A percentile compares a stretch with the other conserved stretches of the same genome.
Evolutionary conservation across 1,140 invertebrate species (phyloP).

Genomic region (Penaeus indicus): DNA sequence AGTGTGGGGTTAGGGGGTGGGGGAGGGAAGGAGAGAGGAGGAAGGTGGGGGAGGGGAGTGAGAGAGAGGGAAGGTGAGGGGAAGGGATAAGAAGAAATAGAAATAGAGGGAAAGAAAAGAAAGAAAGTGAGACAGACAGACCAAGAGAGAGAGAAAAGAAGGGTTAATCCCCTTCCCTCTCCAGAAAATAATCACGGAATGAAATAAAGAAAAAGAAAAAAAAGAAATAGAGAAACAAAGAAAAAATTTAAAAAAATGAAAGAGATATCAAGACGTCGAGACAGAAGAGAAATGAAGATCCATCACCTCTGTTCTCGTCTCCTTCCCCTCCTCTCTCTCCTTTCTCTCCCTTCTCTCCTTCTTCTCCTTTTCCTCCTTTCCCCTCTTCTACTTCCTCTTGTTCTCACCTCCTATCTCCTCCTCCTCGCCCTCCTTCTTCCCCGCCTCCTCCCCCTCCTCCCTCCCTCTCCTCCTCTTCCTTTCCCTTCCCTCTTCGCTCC

Average conservation of each 20-base stretch:
- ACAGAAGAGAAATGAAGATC: too few species aligned
- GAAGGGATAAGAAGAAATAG: background rate
- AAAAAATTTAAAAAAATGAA: too few species aligned
- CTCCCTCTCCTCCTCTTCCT: background rate
- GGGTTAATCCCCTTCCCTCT: too few species aligned
- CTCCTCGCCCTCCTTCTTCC: background rate
- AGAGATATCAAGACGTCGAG: too few species aligned
- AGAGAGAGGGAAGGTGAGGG: background rate
- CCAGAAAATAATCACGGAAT: too few species aligned
- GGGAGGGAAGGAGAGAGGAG: background rate
- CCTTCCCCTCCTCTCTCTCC: background rate
- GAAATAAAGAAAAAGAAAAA: too few species aligned
- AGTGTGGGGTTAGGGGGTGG: background rate
- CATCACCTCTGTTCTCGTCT: background rate
- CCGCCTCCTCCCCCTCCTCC: background rate
- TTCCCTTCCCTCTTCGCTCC: too few species aligned
- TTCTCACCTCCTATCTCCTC: too few species aligned
- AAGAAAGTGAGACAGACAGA: background rate
- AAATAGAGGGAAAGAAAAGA: too few species aligned
- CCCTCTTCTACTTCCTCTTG: background rate
- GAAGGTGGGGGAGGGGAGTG: too few species aligned
- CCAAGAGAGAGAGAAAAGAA: background rate
- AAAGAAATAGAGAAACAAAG: too few species aligned
- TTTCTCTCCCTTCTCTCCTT: background rate
- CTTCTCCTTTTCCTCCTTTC: too few species aligned